Base-by-base conservation (phyloP, 2,113 vertebrate species). In the Melanocharis versteri region DNA sequence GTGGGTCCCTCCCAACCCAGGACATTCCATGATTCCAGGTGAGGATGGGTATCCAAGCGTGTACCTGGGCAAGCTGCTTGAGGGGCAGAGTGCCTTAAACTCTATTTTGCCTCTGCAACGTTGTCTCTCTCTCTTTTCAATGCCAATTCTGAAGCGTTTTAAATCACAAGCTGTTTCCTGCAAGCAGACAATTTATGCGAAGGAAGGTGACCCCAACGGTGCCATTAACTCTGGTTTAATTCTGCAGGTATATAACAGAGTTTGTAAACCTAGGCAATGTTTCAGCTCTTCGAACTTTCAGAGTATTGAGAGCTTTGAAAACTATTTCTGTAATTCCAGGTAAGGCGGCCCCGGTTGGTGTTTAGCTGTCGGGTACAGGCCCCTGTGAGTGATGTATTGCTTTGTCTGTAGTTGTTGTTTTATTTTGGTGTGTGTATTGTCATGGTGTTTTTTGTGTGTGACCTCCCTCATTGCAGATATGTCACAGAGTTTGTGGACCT, bases 221-320 rank as follows among this genome's bases (percentile, higher is more conserved):
- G 94, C 95, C 96, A 98, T 98, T 98, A 99, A 99, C 99, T 99
- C 98, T 99, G 99, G 98, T 99, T 99, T 99, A 98, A 99, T 99
- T 98, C 99, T 99, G 99, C 99, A 99, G 99, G 99, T 99, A 99
- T 99, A 99, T 99, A 99, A 99, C 99, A 99, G 99, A 99, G 98
- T 99, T 99, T 99, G 99, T 99, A 99, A 99, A 99, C 99, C 99
- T 99, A 99, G 99, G 99, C 99, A 99, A 99, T 99, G 99, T 99
- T 98, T 99, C 99, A 99, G 99, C 99, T 98, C 99, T 99, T 2
- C 99, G 99, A 62, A 99, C 99, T 98, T 99, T 99, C 99, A 99
- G 99, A 45, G 99, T 99, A 53, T 56, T 99, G 99, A 99, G 99
- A 99, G 99, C 99, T 99, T 99, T 99, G 99, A 99, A 99, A 99